phyloP scores from a whole-genome alignment of 2,797 vertebrate species.

The Malurus splendens region DNA sequence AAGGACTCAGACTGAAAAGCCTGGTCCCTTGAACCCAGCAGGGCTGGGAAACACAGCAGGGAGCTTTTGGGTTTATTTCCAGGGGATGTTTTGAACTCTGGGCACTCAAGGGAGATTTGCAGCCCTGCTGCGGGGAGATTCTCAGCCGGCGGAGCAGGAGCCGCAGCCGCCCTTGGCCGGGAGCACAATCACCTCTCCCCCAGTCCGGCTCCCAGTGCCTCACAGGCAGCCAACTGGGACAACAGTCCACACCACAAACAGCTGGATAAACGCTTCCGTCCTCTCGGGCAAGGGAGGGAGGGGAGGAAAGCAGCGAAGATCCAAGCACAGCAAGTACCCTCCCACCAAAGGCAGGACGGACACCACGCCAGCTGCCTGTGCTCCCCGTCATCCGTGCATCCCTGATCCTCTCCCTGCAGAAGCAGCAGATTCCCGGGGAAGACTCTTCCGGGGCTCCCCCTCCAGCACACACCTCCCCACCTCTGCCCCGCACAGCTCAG shows the following conservation, averaged over 20 bases:
- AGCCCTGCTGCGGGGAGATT: rapidly evolving
- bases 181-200: constrained; percentile 26
- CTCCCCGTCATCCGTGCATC: rapidly evolving
- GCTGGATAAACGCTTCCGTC: neutral
- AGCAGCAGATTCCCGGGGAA: neutral
- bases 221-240: constrained; percentile 40
- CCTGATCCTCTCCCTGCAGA: neutral
- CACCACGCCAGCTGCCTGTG: neutral
- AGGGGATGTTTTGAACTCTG: neutral
- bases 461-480: neutral
- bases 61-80: neutral
- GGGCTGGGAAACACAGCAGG: rapidly evolving
- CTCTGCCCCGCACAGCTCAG: neutral
- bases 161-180: neutral
- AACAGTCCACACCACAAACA: neutral
- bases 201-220: neutral
- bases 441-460: neutral
- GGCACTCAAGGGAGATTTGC: neutral
- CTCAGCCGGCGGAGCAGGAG: neutral
- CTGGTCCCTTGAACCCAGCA: neutral
- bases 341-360: rapidly evolving
- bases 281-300: neutral
- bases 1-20: neutral
- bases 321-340: neutral
- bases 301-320: neutral